Conservation (phyloP, 2,113 vertebrate species). For the Piprites chloris region DNA sequence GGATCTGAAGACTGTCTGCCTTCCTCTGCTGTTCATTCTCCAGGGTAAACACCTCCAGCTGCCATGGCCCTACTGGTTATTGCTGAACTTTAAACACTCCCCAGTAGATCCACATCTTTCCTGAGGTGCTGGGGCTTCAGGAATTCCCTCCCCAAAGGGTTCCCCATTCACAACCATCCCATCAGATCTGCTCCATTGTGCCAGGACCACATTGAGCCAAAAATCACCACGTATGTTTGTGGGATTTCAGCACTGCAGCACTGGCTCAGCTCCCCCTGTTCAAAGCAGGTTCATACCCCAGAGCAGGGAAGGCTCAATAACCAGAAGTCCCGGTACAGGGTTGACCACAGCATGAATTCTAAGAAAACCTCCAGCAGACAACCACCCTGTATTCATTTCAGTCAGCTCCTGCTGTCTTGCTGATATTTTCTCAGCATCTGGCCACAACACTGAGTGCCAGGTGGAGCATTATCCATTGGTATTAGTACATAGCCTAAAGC, state of each 20-base stretch:
- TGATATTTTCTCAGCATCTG: not conserved
- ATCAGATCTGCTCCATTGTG: not conserved
- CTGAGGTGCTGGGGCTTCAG: not conserved
- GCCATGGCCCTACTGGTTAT: not conserved
- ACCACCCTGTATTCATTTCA: not conserved
- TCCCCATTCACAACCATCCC: not conserved
- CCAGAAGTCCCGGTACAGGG: not conserved
- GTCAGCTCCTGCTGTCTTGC: not conserved
- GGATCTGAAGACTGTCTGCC: not conserved
- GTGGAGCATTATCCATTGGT: not conserved
- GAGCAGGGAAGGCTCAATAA: not conserved
- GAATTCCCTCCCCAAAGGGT: not conserved
- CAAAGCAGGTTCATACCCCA: not conserved
- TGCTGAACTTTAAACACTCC: not conserved
- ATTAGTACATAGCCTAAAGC: not conserved
- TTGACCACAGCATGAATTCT: not conserved
- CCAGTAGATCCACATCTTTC: not conserved
- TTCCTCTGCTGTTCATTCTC: not conserved
- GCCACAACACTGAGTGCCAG: not conserved
- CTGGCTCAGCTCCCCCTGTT: not conserved
- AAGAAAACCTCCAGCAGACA: not conserved
- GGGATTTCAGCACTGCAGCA: not conserved
- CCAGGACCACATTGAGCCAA: not conserved
- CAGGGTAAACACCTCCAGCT: not conserved
- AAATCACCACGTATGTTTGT: rapidly evolving